Conservation (phyloP, 2,888 invertebrate genomes). For the Caradrina clavipalpis region DNA sequence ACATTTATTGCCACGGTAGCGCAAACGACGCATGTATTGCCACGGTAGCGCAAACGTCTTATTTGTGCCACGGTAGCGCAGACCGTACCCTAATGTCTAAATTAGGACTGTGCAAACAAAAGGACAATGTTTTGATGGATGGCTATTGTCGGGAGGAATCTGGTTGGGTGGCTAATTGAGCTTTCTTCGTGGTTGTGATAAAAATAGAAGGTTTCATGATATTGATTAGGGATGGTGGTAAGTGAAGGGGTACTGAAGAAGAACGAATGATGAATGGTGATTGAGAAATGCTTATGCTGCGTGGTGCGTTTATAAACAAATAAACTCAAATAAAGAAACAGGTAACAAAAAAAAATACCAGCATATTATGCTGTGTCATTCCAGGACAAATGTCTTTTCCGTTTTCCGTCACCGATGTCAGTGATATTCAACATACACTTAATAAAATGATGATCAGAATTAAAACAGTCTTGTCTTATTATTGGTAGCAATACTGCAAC, state of each 20-base stretch:
- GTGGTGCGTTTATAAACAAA: too few species aligned
- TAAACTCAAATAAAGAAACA: too few species aligned
- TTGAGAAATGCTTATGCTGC: too few species aligned
- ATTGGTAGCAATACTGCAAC: too few species aligned
- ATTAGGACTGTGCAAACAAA: constrained; percentile 67
- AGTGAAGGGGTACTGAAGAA: not conserved
- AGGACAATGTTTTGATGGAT: constrained; percentile 56
- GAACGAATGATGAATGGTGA: too few species aligned
- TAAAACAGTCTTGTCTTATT: too few species aligned
- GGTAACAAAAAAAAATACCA: too few species aligned
- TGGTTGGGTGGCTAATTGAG: constrained; percentile 60
- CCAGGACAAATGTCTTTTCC: too few species aligned
- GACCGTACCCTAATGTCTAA: constrained; percentile 65
- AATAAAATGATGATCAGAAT: too few species aligned
- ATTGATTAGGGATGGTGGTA: not conserved
- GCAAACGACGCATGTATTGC: constrained; percentile 70
- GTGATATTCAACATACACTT: too few species aligned
- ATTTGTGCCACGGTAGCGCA: not conserved
- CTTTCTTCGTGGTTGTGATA: constrained; percentile 32
- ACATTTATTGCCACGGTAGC: constrained; percentile 75
- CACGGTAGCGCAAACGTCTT: constrained; percentile 66
- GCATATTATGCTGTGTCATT: too few species aligned
- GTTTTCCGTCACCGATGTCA: too few species aligned
- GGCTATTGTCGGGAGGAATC: constrained; percentile 41
- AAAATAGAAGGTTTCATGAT: constrained; percentile 28